Evolutionary conservation across 2,113 vertebrate genomes (phyloP), one percentile per base, ranked within the genome.

Genomic region (Poeciliopsis prolifica): DNA sequence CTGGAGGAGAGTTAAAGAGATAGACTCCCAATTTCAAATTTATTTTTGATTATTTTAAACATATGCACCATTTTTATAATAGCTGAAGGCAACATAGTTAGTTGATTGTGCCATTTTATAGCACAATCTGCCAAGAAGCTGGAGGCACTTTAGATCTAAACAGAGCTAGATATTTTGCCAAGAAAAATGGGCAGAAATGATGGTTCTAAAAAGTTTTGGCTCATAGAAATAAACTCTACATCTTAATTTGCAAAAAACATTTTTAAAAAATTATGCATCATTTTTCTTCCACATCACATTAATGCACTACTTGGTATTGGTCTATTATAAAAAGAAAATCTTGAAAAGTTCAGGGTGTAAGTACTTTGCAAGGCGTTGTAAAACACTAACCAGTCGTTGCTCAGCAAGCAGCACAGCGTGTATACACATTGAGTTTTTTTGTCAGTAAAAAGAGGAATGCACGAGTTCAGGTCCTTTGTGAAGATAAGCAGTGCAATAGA

Each of bases 401-500:
- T 82, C 35, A 95, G 88, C 54, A 95, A 88, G 40, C 28, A 72
- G 44, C 84, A 72, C 0, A 95, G 93, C 19, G 90, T 86, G 73
- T 62, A 68, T 0, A 90, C 68, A 65, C 89, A 91, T 70, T 81
- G 84, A 62, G 92, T 91, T 70, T 81, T 66, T 0, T 0, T 30
- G 9, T 91, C 80, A 60, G 81, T 82, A 68, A 95, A 89, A 44
- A 94, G 75, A 72, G 89, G 79, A 61, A 93, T 37, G 78, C 92
- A 94, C 0, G 68, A 82, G 73, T 79, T 5, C 0, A 93, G 88
- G 70, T 95, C 91, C 17, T 80, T 89, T 77, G 63, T 85, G 84
- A 94, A 91, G 78, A 79, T 72, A 33, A 88, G 72, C 64, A 93
- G 85, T 0, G 80, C 65, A 5, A 83, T 42, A 17, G 88, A 94